Percentiles rank a stretch among this genome's conserved stretches.
Conservation (phyloP, 23 tunicate species). For the Aplidium turbinatum region DNA sequence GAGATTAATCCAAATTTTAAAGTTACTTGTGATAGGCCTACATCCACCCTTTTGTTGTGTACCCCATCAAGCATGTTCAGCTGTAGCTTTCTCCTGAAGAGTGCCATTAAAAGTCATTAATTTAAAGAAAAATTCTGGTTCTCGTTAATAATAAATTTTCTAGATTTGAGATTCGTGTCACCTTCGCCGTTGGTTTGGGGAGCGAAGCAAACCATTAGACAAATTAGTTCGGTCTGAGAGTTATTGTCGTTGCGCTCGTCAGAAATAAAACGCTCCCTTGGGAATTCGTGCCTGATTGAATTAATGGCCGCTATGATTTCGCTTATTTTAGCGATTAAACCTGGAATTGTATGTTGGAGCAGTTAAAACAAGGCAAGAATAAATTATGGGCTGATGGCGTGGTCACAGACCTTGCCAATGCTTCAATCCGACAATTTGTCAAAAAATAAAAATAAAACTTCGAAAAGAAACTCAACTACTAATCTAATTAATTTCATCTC, state of each 20-base stretch:
- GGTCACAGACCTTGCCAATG: background rate
- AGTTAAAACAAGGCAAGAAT: slow-evolving; percentile 29
- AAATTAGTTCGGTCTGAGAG: slow-evolving; percentile 24
- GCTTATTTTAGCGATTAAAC: slow-evolving; percentile 33
- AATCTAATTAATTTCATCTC: too few species aligned
- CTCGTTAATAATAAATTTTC: too few species aligned
- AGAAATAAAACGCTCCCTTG: slow-evolving; percentile 24
- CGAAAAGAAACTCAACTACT: too few species aligned
- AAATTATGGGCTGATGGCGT: slow-evolving; percentile 24
- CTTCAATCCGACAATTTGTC: slow-evolving; percentile 30
- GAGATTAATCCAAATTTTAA: too few species aligned
- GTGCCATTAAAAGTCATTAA: too few species aligned
- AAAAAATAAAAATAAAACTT: background rate
- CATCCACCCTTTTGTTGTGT: too few species aligned
- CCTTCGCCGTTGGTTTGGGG: too few species aligned
- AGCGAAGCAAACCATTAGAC: slow-evolving; percentile 34
- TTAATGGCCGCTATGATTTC: slow-evolving; percentile 40
- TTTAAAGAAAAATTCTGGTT: too few species aligned
- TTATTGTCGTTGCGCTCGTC: slow-evolving; percentile 25
- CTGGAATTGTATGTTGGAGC: slow-evolving; percentile 41
- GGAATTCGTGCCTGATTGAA: slow-evolving; percentile 23
- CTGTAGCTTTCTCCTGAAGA: too few species aligned
- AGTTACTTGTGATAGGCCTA: too few species aligned
- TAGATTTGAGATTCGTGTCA: too few species aligned
- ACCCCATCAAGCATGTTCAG: too few species aligned